Conservation (phyloP, 2,888 invertebrate genomes). For the Eupithecia dodoneata region DNA sequence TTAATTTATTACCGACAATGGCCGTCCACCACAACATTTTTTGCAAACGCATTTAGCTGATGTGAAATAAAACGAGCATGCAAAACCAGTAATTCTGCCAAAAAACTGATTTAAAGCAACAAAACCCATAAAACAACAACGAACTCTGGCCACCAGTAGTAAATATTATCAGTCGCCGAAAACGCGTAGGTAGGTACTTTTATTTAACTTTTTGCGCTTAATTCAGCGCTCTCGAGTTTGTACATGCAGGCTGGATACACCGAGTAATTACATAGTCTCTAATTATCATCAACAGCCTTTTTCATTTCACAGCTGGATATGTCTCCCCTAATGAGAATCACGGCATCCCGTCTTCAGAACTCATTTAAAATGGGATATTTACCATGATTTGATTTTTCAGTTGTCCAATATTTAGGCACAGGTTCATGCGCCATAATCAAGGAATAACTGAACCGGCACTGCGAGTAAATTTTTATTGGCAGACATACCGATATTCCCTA, state of each 20-base stretch:
- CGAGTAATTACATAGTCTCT: neutral
- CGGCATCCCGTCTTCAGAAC: too few species aligned
- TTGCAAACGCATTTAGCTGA: neutral
- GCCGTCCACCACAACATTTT: neutral
- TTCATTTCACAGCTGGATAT: neutral
- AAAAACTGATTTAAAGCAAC: constrained; percentile 1
- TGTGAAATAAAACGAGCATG: neutral
- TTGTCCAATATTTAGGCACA: too few species aligned
- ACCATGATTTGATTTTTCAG: too few species aligned
- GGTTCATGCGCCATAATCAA: too few species aligned
- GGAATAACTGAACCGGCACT: too few species aligned
- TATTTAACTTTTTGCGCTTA: constrained; percentile 27
- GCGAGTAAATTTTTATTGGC: too few species aligned
- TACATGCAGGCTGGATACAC: constrained; percentile 2
- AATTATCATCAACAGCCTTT: neutral
- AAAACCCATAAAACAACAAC: constrained; percentile 17
- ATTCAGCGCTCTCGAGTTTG: constrained; percentile 21
- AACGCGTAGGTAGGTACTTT: neutral
- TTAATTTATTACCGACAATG: too few species aligned
- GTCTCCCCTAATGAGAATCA: neutral
- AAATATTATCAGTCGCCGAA: constrained; percentile 22
- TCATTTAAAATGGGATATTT: too few species aligned
- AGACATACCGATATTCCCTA: too few species aligned
- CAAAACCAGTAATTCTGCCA: neutral
- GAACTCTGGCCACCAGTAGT: constrained; percentile 13